Evolutionary conservation across 2,797 vertebrate species (phyloP).

Genomic region (Valencia hispanica): DNA sequence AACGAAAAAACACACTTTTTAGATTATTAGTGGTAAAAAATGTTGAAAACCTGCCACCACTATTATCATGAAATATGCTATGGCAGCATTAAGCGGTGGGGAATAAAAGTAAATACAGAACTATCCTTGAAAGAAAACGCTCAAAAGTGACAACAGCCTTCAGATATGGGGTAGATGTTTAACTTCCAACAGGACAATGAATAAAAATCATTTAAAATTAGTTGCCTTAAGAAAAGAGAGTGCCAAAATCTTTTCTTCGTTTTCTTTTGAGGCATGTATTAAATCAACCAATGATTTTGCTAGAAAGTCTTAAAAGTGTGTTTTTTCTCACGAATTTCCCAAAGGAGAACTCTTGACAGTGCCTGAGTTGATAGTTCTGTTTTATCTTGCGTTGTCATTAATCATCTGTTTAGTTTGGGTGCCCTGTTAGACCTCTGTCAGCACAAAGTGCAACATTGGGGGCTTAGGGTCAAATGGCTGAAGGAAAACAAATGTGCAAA

Average conservation of each 20-base stretch:
- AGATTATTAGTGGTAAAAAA: no score
- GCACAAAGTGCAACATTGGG: constrained; percentile 4
- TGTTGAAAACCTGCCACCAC: no score
- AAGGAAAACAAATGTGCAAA: constrained; percentile 2
- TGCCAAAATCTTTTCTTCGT: neutral
- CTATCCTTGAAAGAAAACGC: no score
- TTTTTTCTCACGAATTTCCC: neutral
- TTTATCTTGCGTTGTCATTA: constrained; percentile 1
- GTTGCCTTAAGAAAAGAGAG: neutral
- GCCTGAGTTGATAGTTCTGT: neutral
- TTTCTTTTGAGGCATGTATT: neutral
- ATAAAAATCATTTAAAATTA: neutral
- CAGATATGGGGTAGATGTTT: no score
- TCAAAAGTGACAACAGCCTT: no score
- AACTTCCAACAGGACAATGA: no score
- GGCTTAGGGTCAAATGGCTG: neutral
- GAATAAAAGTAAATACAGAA: no score
- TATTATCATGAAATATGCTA: no score
- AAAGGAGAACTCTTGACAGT: neutral
- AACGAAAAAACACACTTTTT: no score
- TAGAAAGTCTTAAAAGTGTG: neutral
- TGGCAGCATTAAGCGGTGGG: no score
- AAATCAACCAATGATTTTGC: neutral
- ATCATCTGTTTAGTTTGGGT: constrained; percentile 32
- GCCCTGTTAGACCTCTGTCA: constrained; percentile 9